Conservation (phyloP, 2,797 vertebrate species). For the Scomberomorus guttatus region DNA sequence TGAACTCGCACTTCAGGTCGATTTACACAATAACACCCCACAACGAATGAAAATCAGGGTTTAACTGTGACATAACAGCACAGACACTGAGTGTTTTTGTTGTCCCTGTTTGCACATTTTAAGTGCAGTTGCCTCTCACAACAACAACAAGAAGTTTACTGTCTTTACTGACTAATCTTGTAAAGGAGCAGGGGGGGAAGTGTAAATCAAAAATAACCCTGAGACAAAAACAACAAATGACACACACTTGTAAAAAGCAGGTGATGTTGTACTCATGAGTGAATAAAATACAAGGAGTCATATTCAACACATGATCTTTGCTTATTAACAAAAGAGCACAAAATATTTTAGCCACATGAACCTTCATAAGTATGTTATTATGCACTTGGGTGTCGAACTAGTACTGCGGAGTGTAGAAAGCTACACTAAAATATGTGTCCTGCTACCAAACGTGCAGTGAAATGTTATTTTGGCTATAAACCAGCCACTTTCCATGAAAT, state of each 20-base stretch:
- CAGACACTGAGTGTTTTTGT: conserved; percentile 11
- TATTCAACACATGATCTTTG: neutral
- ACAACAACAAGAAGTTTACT: neutral
- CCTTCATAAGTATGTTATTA: neutral
- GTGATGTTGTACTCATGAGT: neutral
- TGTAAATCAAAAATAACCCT: neutral
- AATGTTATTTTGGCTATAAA: conserved; percentile 37
- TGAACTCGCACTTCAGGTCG: neutral
- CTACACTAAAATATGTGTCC: conserved; percentile 7
- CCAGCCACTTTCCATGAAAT: neutral
- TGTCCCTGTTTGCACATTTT: conserved; percentile 5
- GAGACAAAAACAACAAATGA: neutral
- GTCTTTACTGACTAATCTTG: neutral
- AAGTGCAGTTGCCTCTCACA: neutral
- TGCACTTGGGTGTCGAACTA: neutral
- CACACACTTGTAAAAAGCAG: neutral
- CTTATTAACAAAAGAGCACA: neutral
- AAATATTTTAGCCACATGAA: neutral
- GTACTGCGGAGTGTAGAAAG: neutral
- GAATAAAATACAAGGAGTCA: neutral
- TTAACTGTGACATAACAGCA: conserved; percentile 10
- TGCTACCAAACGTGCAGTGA: conserved; percentile 9
- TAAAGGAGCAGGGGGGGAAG: neutral
- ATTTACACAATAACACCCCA: neutral
- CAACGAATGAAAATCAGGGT: neutral